A percentile compares a stretch with the other conserved stretches of the same genome.
These are phyloP conservation scores for Genyomyrus donnyi DNA, from an alignment of 2,113 vertebrate genomes.

Conservation along the genomic window DNA sequence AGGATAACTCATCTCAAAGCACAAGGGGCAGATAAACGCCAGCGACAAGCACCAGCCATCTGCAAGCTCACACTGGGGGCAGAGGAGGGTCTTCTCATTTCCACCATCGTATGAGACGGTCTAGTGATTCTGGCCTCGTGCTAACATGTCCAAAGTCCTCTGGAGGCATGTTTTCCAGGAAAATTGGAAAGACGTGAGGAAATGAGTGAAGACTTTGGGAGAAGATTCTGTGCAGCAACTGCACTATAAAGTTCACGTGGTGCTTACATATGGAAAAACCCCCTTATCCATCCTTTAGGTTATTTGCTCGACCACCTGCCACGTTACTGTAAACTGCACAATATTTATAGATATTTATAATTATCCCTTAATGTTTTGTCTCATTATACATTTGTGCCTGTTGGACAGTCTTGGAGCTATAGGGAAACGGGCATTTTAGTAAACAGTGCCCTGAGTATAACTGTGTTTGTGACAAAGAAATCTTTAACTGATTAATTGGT, in stretches of 20 bases:
- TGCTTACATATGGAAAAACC: conserved; percentile 14
- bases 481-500: neutral
- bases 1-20: neutral
- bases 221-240: neutral
- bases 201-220: neutral
- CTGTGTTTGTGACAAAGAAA: neutral
- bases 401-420: neutral
- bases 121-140: neutral
- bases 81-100: neutral
- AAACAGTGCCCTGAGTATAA: neutral
- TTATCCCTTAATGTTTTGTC: neutral
- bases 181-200: neutral
- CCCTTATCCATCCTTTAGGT: neutral
- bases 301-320: neutral
- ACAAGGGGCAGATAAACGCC: neutral
- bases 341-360: neutral
- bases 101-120: neutral
- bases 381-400: neutral
- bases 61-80: neutral
- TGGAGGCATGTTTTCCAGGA: neutral
- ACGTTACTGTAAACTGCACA: neutral
- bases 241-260: conserved; percentile 20
- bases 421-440: neutral
- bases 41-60: neutral
- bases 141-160: neutral